Conservation (phyloP, 1,140 invertebrate species). For the Atopsyche davidsoni region DNA sequence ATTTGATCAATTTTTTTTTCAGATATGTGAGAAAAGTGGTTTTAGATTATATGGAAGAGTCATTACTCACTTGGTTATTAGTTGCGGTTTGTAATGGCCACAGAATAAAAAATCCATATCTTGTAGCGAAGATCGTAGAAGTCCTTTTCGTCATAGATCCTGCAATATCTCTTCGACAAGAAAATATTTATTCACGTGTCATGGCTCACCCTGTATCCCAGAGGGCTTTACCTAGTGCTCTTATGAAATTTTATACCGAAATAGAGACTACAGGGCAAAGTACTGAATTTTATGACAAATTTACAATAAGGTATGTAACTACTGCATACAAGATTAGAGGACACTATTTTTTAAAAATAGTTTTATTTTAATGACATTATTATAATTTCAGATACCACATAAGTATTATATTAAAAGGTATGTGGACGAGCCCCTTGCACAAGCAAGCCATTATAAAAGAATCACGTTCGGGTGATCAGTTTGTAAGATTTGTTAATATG, state of each 20-base stretch:
- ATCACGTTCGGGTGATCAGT: constrained; percentile 82
- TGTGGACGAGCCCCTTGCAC: constrained; percentile 67
- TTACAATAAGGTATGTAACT: constrained; percentile 73
- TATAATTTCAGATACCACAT: constrained; percentile 71
- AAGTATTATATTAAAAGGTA: constrained; percentile 89
- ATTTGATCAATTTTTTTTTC: no score
- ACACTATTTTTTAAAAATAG: not conserved
- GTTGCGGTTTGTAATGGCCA: constrained; percentile 84
- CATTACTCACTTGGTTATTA: constrained; percentile 81
- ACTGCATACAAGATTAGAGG: not conserved
- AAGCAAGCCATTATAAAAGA: constrained; percentile 72
- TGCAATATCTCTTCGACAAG: constrained; percentile 63
- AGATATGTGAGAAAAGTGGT: constrained; percentile 74
- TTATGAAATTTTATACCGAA: constrained; percentile 98
- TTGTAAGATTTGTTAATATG: constrained; percentile 98
- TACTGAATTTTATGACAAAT: constrained; percentile 99
- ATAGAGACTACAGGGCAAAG: constrained; percentile 96
- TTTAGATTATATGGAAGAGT: constrained; percentile 70
- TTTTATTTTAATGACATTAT: constrained; percentile 6
- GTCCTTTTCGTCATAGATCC: constrained; percentile 91
- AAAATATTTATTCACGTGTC: constrained; percentile 48
- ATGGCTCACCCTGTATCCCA: constrained; percentile 84
- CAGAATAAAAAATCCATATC: constrained; percentile 91
- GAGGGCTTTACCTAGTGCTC: constrained; percentile 71
- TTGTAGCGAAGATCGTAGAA: constrained; percentile 92